Evolutionary conservation across 2,888 invertebrate species (phyloP), one percentile per base, ranked within the genome.

Genomic region (Melieria omissa): DNA sequence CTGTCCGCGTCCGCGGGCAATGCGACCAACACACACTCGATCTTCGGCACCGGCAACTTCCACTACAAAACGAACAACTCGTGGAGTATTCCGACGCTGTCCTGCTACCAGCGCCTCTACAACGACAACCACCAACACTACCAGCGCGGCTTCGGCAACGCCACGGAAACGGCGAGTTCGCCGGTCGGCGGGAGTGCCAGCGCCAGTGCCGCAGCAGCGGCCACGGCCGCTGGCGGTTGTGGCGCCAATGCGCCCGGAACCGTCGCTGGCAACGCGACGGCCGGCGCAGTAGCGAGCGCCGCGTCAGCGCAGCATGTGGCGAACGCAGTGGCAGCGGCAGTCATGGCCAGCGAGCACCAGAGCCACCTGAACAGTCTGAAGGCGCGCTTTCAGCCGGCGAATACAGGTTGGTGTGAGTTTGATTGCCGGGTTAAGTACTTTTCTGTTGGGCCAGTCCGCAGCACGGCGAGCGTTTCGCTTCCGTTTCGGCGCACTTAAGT

Each of bases 51-150:
- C 44, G 86, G 85, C 70, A 86, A 84, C 77, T 86, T 86, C 74
- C 86, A 86, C 75, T 86, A 86, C 77, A 85, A 86, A 76, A 83
- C 84, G 58, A 86, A 85, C 78, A 86, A 86, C 65, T 84, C 85
- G 4, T 86, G 86, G 86, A 84, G 82, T 49, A 78, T 86, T 77
- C 86, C 86, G 29, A 84, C 84, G 47, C 73, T 86, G 14, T 81
- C 82, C 57, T 83, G 82, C 75, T 87, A 87, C 72, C 87, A 84
- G 74, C 82, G 86, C 16, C 81, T 86, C 71, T 86, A 86, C 77
- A 83, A 80, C 76, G 85, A 85, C 65, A 84, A 81, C 75, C 80
- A 80, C 44, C 84, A 83, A 41, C 84, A 83, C 46, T 86, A 86
- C 75, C 84, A 85, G 71, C 86, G 84, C 61, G 82, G 80, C 74